phyloP scores from a whole-genome alignment of 1,140 invertebrate genomes.

The Zaprionus inermis region DNA sequence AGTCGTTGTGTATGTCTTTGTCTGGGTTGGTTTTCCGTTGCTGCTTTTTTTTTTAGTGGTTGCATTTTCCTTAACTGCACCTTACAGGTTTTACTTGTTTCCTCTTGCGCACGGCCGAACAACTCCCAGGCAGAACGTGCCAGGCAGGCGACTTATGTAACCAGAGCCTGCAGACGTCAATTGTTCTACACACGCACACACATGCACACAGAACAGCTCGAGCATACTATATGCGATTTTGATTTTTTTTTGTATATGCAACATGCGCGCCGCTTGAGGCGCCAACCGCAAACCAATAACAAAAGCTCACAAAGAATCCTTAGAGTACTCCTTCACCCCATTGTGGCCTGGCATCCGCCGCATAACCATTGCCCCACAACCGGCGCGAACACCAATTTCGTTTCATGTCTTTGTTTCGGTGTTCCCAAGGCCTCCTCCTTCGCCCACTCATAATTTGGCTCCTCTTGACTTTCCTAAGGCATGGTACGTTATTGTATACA shows the following conservation, averaged over 20 bases:
- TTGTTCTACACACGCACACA: constrained; percentile 35
- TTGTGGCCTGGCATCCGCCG: constrained; percentile 30
- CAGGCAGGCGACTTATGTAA: constrained; percentile 66
- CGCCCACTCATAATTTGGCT: constrained; percentile 59
- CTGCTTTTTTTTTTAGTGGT: constrained; percentile 29
- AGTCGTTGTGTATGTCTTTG: constrained; percentile 15
- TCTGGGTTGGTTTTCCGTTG: constrained; percentile 41
- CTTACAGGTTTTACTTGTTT: constrained; percentile 77
- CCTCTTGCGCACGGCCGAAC: constrained; percentile 11
- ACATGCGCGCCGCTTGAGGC: constrained; percentile 53
- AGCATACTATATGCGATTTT: constrained; percentile 23
- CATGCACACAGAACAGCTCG: not conserved
- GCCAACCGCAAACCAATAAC: constrained; percentile 46
- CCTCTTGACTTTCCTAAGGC: constrained; percentile 58
- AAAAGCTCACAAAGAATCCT: constrained; percentile 47
- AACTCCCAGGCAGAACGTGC: not conserved
- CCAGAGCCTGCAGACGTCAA: constrained; percentile 66
- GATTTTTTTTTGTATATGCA: constrained; percentile 37
- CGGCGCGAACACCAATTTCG: constrained; percentile 31
- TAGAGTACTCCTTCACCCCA: constrained; percentile 30
- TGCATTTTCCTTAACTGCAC: constrained; percentile 49
- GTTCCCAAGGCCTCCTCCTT: not conserved
- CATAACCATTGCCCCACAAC: constrained; percentile 66
- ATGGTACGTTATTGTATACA: not conserved
- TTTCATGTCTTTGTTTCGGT: constrained; percentile 62